A percentile compares a stretch with the other conserved stretches of the same genome.
Conservation (phyloP, 2,888 invertebrate species). For the Drosophila mercatorum region DNA sequence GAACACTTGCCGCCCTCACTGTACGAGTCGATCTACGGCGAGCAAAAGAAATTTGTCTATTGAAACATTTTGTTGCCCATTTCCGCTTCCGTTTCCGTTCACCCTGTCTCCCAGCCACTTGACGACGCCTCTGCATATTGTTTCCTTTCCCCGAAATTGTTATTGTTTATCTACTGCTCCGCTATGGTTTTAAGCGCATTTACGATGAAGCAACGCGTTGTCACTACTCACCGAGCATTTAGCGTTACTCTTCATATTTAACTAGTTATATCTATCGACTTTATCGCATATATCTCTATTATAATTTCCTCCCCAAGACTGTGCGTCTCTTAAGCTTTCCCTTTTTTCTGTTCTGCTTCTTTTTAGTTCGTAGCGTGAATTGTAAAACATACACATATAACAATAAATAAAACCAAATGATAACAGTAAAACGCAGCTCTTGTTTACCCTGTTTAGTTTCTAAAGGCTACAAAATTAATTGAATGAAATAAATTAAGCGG, state of each 20-base stretch:
- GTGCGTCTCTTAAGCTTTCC: conserved; percentile 42
- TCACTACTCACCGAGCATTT: conserved; percentile 67
- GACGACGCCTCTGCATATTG: conserved; percentile 35
- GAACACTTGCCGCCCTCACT: conserved; percentile 92
- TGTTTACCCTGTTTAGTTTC: not conserved
- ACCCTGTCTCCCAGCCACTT: not conserved
- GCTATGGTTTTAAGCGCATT: conserved; percentile 58
- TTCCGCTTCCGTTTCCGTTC: conserved; percentile 4
- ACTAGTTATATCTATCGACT: not conserved
- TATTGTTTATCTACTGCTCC: conserved; percentile 54
- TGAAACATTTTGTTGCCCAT: conserved; percentile 34
- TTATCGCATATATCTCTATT: not conserved
- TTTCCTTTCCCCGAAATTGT: conserved; percentile 36
- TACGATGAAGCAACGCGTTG: conserved; percentile 50
- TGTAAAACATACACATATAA: conserved; percentile 55
- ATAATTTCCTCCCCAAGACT: conserved; percentile 6
- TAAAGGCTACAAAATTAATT: not conserved
- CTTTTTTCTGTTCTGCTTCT: conserved; percentile 21
- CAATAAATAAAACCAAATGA: conserved; percentile 69
- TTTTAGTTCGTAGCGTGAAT: conserved; percentile 68
- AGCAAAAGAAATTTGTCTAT: conserved; percentile 73
- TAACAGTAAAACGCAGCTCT: conserved; percentile 23
- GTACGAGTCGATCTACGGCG: conserved; percentile 90
- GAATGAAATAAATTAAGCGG: not conserved
- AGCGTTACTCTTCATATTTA: conserved; percentile 40